A percentile compares a stretch with the other conserved stretches of the same genome.
phyloP scores from a whole-genome alignment of 1,140 invertebrate species.

The Meloidogyne hapla region DNA sequence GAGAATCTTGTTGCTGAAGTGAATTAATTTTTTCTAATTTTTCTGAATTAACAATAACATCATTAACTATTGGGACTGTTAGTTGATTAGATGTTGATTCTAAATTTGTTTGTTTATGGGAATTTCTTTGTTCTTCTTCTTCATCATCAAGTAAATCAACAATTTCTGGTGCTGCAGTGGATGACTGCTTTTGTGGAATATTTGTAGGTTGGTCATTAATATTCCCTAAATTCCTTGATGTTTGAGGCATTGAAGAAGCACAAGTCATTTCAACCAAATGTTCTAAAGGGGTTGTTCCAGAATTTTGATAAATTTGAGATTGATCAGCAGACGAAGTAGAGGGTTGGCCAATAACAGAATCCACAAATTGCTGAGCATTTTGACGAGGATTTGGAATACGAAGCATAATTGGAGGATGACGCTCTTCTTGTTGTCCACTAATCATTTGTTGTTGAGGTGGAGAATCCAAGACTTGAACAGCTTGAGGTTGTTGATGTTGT shows the following conservation, averaged over 20 bases:
- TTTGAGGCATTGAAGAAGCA: not conserved
- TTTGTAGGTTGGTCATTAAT: not conserved
- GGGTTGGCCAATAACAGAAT: not conserved
- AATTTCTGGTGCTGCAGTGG: not conserved
- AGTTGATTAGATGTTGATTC: too few species aligned
- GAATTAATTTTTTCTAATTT: not conserved
- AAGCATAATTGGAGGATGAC: not conserved
- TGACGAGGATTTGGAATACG: not conserved
- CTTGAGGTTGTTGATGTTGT: not conserved
- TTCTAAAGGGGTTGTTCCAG: not conserved
- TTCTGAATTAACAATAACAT: not conserved
- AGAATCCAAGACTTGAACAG: not conserved
- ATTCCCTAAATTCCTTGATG: not conserved
- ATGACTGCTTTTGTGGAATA: not conserved
- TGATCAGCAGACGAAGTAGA: not conserved
- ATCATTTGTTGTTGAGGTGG: not conserved
- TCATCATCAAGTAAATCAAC: not conserved
- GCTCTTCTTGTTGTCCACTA: not conserved
- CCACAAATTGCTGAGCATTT: not conserved
- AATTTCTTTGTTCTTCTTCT: not conserved
- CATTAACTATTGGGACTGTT: not conserved
- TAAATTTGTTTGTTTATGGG: too few species aligned
- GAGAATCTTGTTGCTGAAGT: not conserved
- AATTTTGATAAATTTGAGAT: not conserved
- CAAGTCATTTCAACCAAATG: not conserved